Conservation (phyloP, 2,113 vertebrate genomes). For the Podilymbus podiceps region DNA sequence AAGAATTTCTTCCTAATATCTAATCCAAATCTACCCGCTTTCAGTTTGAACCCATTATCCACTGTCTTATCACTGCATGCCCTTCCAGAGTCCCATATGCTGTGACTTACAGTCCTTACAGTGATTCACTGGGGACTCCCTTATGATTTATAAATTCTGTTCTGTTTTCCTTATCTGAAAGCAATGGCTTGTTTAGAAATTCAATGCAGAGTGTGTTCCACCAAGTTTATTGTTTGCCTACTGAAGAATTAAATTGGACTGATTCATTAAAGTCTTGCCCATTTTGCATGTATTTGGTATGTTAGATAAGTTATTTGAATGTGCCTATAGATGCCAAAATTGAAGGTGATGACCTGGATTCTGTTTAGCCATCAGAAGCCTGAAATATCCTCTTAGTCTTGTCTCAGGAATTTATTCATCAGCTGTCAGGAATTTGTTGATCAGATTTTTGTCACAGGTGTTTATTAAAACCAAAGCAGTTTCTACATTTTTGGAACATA, state of each 20-base stretch:
- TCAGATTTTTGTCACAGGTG: background rate
- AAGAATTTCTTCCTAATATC: too few relatives aligned
- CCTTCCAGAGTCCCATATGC: too few relatives aligned
- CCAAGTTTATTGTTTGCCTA: background rate
- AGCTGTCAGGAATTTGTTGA: background rate
- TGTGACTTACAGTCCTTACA: too few relatives aligned
- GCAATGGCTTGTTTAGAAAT: background rate
- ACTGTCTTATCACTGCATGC: too few relatives aligned
- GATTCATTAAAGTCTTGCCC: background rate
- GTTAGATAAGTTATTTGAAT: background rate
- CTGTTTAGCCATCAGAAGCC: background rate
- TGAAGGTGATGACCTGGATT: background rate
- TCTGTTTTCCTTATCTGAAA: background rate
- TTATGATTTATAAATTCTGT: background rate
- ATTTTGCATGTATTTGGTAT: background rate
- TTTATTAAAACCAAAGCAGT: background rate
- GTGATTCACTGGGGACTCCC: background rate
- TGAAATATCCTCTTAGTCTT: background rate
- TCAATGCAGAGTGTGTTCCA: background rate
- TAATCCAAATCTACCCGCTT: too few relatives aligned
- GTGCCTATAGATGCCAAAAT: background rate
- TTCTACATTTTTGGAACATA: background rate
- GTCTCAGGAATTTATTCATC: background rate
- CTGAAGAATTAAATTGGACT: background rate
- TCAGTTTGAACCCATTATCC: too few relatives aligned